Base-by-base conservation (phyloP, 2,797 vertebrate genomes). In the Hydrocynus forskahlii region DNA sequence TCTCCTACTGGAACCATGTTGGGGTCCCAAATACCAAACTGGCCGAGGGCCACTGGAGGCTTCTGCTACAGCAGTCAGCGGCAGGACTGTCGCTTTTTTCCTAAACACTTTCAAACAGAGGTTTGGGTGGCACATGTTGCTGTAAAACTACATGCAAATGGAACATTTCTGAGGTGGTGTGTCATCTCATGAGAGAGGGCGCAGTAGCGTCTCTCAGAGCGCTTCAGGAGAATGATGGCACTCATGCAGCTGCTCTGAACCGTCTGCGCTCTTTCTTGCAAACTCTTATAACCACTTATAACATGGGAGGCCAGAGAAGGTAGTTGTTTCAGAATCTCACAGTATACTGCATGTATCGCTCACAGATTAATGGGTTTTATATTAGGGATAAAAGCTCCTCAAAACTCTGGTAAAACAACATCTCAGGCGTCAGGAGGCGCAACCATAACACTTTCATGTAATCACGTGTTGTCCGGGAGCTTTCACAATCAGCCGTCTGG, bases 121-220 rank as follows among this genome's bases (percentile, higher is more conserved):
- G 89, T 90, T 92, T 90, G 89, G 89, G 88, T 91, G 89, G 87
- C 88, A 92, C 85, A 88, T 80, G 84, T 88, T 87, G 86, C 52
- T 84, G 87, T 91, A 87, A 92, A 93, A 89, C 87, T 87, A 84
- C 88, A 89, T 84, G 87, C 88, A 92, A 92, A 91, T 84, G 90
- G 85, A 76, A 87, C 79, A 88, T 89, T 91, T 91, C 89, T 89
- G 81, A 80, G 70, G 86, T 88, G 74, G 88, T 90, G 88, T 90
- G 89, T 91, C 89, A 90, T 90, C 85, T 86, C 78, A 73, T 84
- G 86, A 86, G 71, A 81, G 73, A 25, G 70, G 81, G 79, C 72
- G 64, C 86, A 88, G 89, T 85, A 85, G 89, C 89, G 83, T 80
- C 78, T 86, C 88, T 84, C 71, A 83, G 87, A 85, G 83, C 86